These are phyloP conservation scores for Mythimna albipuncta DNA, from an alignment of 2,888 invertebrate genomes.

Conservation along the genomic window DNA sequence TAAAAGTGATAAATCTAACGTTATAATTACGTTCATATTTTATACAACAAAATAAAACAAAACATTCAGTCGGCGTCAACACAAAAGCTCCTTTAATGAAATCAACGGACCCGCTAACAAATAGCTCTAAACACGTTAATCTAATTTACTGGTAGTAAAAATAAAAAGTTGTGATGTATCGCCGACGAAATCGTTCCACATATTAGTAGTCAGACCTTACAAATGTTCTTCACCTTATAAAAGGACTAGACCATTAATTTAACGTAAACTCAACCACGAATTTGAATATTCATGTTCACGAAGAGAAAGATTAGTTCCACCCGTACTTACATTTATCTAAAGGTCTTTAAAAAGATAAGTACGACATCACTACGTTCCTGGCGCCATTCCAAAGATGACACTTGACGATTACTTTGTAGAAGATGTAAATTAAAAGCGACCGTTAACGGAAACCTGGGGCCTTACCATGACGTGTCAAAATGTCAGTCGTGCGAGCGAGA, in stretches of 20 bases:
- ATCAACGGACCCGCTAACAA: slow-evolving; percentile 81
- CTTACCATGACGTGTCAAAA: no score
- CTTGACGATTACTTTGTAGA: slow-evolving; percentile 56
- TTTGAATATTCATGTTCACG: slow-evolving; percentile 80
- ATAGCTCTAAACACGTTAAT: slow-evolving; percentile 80
- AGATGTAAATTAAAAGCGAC: slow-evolving; percentile 48
- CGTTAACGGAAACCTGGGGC: slow-evolving; percentile 24
- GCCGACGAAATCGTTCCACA: slow-evolving; percentile 69
- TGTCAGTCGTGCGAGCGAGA: no score
- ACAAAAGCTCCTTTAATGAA: slow-evolving; percentile 80
- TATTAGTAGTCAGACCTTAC: slow-evolving; percentile 65
- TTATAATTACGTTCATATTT: slow-evolving; percentile 67
- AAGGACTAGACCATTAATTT: slow-evolving; percentile 75
- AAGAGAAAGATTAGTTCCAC: slow-evolving; percentile 75
- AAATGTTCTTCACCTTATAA: slow-evolving; percentile 72
- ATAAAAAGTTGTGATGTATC: slow-evolving; percentile 68
- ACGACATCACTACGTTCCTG: slow-evolving; percentile 64
- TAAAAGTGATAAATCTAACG: slow-evolving; percentile 63
- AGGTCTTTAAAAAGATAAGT: slow-evolving; percentile 71
- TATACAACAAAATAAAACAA: slow-evolving; percentile 60
- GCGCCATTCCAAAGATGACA: slow-evolving; percentile 70
- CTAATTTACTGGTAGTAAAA: slow-evolving; percentile 78
- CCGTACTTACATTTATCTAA: slow-evolving; percentile 71
- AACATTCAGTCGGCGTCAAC: slow-evolving; percentile 70
- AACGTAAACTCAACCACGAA: slow-evolving; percentile 71